These are phyloP conservation scores for Rhagologus leucostigma DNA, from an alignment of 2,113 vertebrate genomes.

Conservation along the genomic window DNA sequence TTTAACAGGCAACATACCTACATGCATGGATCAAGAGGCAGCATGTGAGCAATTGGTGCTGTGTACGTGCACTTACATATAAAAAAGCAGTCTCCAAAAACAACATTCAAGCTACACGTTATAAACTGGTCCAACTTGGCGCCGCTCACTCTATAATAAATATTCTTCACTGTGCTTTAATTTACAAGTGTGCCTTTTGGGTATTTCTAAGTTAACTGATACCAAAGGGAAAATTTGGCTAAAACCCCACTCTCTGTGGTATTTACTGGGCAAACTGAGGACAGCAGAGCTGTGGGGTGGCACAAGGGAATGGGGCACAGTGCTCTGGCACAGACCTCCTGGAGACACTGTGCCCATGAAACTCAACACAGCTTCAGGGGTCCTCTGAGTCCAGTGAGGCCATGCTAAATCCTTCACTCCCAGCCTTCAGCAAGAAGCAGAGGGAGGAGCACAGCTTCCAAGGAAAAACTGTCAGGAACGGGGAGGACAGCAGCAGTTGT, in stretches of 20 bases:
- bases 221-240: neutral
- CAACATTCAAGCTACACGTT: constrained; percentile 3
- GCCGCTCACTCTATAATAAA: neutral
- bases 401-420: neutral
- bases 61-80: neutral
- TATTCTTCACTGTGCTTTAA: neutral
- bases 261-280: neutral
- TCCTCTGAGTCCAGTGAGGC: neutral
- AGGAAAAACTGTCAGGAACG: neutral
- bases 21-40: neutral
- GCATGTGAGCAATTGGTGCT: neutral
- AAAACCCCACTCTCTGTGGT: neutral
- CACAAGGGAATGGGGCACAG: neutral
- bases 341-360: neutral
- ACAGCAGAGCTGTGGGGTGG: neutral
- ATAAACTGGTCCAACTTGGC: neutral
- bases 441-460: neutral
- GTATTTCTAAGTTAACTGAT: neutral
- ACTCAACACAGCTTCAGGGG: neutral
- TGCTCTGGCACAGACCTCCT: neutral
- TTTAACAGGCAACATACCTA: neutral
- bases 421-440: neutral
- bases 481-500: neutral
- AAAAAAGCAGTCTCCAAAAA: constrained; percentile 5
- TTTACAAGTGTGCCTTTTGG: neutral